Base-by-base conservation (phyloP, 2,888 invertebrate species). In the Gortyna flavago region DNA sequence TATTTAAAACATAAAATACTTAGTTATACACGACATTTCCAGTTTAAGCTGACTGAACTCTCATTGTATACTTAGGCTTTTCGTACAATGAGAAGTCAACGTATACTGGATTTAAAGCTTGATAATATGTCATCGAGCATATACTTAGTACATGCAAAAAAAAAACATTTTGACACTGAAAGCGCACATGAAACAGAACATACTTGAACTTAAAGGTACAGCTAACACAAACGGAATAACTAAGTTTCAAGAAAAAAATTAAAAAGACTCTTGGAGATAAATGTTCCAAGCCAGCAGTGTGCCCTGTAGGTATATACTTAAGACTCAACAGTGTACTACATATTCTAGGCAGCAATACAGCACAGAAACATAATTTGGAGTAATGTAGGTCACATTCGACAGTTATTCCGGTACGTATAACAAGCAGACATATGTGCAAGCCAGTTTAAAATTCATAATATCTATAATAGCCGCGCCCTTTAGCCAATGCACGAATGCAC, bases 371-470 rank as follows among this genome's bases (percentile, higher is more conserved):
- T 89, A 91, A 91, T 92, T 91, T 80, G 86, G 85, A 85, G 86
- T 88, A 90, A 95, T 92, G 92, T 95, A 87, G 95, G 95, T 92
- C 95, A 93, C 93, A 93, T 89, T 91, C 90, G 90, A 85, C 84
- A 79, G 87, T 85, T 89, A 91, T 90, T 90, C 89, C 89, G 88
- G 89, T 90, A 89, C 85, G 87, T 89, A 89, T 68, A 77, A 72
- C 64, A 64, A 73, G 32, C 70, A 83, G 83, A 84, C 88, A 89
- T 90, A 89, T 90, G 90, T 89, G 89, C 90, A 89, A 89, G 90
- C 90, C 88, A 89, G 88, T 92, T 94, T 94, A 91, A 94, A 95
- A 95, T 95, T 95, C 93, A 95, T 95, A 94, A 95, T 95, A 94
- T 93, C 89, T 91, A n/a, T n/a, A n/a, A n/a, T n/a, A 77, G 92